Evolutionary conservation across 2,797 vertebrate genomes (phyloP).

Genomic region (Pseudochirops corinnae): DNA sequence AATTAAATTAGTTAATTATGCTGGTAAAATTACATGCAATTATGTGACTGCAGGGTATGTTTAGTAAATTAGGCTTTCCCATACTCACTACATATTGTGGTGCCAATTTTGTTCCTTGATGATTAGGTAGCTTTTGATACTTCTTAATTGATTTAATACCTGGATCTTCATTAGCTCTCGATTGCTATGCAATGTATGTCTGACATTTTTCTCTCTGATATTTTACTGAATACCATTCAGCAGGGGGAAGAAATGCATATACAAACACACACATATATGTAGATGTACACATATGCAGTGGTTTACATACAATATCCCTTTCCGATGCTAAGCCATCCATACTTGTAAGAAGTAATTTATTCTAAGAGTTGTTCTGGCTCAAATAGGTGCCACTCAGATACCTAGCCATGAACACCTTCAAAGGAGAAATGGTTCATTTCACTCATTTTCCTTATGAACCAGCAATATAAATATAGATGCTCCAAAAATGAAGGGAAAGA

Average conservation of each 20-base stretch:
- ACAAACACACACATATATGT: conserved; percentile 38
- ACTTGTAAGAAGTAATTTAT: conserved; percentile 73
- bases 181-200: conserved; percentile 90
- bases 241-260: conserved; percentile 68
- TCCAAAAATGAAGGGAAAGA: conserved; percentile 66
- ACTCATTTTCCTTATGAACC: conserved; percentile 83
- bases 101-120: conserved; percentile 99
- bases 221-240: conserved; percentile 86
- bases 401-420: conserved; percentile 75
- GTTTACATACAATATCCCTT: conserved; percentile 50
- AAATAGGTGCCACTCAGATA: conserved; percentile 75
- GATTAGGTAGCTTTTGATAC: conserved; percentile 99
- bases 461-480: conserved; percentile 77
- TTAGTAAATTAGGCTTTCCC: conserved; percentile 99
- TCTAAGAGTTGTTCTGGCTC: conserved; percentile 72
- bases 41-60: conserved; percentile 99
- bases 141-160: conserved; percentile 96
- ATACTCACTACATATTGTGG: conserved; percentile 98
- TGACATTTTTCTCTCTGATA: conserved; percentile 88
- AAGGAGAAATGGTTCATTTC: conserved; percentile 78
- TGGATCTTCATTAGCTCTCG: conserved; percentile 92
- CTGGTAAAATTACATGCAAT: conserved; percentile 99
- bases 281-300: conserved; percentile 57
- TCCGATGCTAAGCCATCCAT: conserved; percentile 65
- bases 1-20: conserved; percentile 99